A percentile compares a stretch with the other conserved stretches of the same genome.
phyloP scores from a whole-genome alignment of 2,797 vertebrate genomes.

The Botia kubotai region DNA sequence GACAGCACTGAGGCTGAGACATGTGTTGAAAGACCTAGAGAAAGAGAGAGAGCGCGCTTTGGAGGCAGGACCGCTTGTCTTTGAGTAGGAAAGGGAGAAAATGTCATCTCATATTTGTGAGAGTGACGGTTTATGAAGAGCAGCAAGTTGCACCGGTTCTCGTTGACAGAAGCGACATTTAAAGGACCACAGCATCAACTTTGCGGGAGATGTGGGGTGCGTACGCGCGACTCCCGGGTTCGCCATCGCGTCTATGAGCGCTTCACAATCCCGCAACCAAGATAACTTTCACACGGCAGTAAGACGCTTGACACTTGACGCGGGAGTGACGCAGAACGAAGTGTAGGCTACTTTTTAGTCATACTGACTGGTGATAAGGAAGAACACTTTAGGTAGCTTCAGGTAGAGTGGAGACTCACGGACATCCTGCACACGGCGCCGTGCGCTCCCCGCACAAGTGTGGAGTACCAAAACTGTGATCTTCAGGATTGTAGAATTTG shows the following conservation, averaged over 20 bases:
- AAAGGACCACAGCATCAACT: slow-evolving; percentile 51
- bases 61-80: slow-evolving; percentile 37
- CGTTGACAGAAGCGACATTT: slow-evolving; percentile 6
- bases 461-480: slow-evolving; percentile 49
- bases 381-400: not conserved
- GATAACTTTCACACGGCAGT: slow-evolving; percentile 49
- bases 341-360: slow-evolving; percentile 3
- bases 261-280: slow-evolving; percentile 20
- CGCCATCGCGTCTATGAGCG: slow-evolving; percentile 36
- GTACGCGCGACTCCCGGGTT: slow-evolving; percentile 33
- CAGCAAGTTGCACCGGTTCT: not conserved
- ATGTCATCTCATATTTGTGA: slow-evolving; percentile 27
- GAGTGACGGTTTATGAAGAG: slow-evolving; percentile 12
- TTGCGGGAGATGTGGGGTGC: slow-evolving; percentile 58
- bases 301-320: not conserved
- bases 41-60: slow-evolving; percentile 12
- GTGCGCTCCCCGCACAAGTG: slow-evolving; percentile 33
- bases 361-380: slow-evolving; percentile 16
- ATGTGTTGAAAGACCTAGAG: slow-evolving; percentile 49
- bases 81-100: slow-evolving; percentile 34
- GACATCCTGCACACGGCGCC: not conserved
- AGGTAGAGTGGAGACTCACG: slow-evolving; percentile 26
- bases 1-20: slow-evolving; percentile 39
- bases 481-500: slow-evolving; percentile 22
- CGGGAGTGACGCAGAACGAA: not conserved